Evolutionary conservation across 2,797 vertebrate genomes (phyloP).

Genomic region (Chelon labrosus): DNA sequence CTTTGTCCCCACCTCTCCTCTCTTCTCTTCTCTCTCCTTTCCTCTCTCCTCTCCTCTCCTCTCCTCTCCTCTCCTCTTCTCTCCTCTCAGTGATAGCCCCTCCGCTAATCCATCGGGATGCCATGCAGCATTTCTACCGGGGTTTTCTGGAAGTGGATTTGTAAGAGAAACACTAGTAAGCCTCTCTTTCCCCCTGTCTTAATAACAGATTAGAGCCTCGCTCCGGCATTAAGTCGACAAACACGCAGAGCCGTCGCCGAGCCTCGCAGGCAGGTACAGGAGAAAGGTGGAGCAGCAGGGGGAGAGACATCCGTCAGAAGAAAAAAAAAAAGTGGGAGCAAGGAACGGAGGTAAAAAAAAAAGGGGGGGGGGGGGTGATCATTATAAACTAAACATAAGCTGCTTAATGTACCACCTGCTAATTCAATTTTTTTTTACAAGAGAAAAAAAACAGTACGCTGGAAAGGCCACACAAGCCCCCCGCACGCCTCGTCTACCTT

Average conservation of each 20-base stretch:
- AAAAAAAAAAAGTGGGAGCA: constrained; percentile 28
- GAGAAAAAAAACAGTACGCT: constrained; percentile 51
- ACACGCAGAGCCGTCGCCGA: constrained; percentile 57
- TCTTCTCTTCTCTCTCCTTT: constrained; percentile 2
- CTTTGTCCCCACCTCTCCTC: constrained; percentile 7
- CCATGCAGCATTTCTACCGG: constrained; percentile 65
- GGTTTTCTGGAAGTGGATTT: constrained; percentile 83
- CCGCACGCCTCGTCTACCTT: constrained; percentile 36
- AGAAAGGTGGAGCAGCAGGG: constrained; percentile 62
- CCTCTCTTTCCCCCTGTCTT: constrained; percentile 77
- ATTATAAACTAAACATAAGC: constrained; percentile 72
- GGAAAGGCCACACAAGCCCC: constrained; percentile 52
- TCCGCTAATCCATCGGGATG: constrained; percentile 76
- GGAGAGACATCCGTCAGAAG: constrained; percentile 52
- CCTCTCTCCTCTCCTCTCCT: constrained; percentile 8
- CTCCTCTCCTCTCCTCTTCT: constrained; percentile 4
- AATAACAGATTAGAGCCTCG: constrained; percentile 83
- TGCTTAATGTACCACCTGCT: constrained; percentile 76
- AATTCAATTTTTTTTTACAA: constrained; percentile 65
- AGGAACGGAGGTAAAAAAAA: constrained; percentile 19
- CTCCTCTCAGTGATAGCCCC: constrained; percentile 31
- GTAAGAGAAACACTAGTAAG: constrained; percentile 84
- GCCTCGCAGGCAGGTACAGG: constrained; percentile 73
- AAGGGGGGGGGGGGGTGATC: constrained; percentile 24
- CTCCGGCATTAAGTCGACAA: constrained; percentile 78